These are phyloP conservation scores for Drepana arcuata DNA, from an alignment of 1,140 invertebrate genomes.

Conservation along the genomic window DNA sequence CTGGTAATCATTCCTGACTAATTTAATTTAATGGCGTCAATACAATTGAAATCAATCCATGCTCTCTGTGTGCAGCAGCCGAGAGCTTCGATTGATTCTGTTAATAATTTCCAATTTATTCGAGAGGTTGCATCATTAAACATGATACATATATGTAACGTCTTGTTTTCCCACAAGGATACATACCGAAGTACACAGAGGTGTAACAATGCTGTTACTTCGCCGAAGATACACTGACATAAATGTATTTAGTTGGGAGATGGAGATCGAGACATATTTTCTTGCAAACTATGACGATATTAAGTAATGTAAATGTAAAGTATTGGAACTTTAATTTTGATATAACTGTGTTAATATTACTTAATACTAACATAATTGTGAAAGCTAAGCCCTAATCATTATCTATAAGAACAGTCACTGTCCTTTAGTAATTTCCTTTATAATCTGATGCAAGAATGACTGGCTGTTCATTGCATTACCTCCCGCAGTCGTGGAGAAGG, in stretches of 20 bases:
- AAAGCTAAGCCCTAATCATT: constrained; percentile 16
- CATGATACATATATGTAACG: no score
- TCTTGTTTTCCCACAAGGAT: no score
- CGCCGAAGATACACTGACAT: no score
- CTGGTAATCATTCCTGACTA: no score
- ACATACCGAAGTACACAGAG: no score
- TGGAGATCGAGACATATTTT: neutral
- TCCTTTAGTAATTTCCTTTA: constrained; percentile 45
- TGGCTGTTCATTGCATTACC: constrained; percentile 57
- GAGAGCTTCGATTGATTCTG: no score
- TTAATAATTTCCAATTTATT: no score
- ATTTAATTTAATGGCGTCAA: no score
- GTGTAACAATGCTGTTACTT: no score
- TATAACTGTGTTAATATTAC: neutral
- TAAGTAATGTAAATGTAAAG: neutral
- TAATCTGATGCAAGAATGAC: constrained; percentile 58
- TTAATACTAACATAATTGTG: neutral
- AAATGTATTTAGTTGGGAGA: neutral
- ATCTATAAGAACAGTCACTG: constrained; percentile 32
- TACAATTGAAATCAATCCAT: no score
- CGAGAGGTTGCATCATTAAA: no score
- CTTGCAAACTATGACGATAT: neutral
- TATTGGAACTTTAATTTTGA: neutral
- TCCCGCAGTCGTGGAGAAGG: constrained; percentile 31
- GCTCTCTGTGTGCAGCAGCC: no score